Percentiles rank a stretch among this genome's conserved stretches.
phyloP scores from a whole-genome alignment of 1,140 invertebrate species.

The Leptinotarsa lineolata region DNA sequence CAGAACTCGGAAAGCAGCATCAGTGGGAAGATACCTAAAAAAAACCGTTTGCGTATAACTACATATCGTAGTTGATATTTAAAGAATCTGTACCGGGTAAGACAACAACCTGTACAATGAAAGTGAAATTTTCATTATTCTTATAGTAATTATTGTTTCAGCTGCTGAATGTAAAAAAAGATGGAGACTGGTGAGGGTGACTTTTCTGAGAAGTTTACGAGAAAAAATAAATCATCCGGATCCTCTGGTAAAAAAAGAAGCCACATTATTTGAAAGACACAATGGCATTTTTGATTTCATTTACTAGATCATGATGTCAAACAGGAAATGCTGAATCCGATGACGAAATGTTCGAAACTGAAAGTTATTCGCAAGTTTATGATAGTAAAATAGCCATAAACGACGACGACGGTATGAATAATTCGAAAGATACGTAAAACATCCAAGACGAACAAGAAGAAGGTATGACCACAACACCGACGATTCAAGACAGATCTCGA shows the following conservation, averaged over 20 bases:
- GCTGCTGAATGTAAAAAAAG: neutral
- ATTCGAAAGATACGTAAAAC: conserved; percentile 8
- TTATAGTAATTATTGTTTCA: too few species aligned
- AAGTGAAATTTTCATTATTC: too few species aligned
- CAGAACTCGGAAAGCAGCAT: conserved; percentile 17
- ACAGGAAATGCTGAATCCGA: neutral
- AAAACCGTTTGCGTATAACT: neutral
- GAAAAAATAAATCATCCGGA: conserved; percentile 13
- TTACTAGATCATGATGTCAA: conserved; percentile 9
- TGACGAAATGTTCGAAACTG: conserved; percentile 11
- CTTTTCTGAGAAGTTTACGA: conserved; percentile 9
- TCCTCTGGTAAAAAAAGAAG: conserved; percentile 14
- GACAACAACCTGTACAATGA: too few species aligned
- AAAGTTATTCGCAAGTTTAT: too few species aligned
- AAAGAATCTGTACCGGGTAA: neutral
- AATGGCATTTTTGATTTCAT: conserved; percentile 14
- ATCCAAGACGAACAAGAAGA: conserved; percentile 6
- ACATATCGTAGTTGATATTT: neutral
- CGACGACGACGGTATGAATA: neutral
- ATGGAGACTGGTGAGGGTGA: conserved; percentile 12
- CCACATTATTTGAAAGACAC: conserved; percentile 6
- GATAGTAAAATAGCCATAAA: conserved; percentile 1
- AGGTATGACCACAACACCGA: conserved; percentile 9
- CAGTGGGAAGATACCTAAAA: conserved; percentile 18
- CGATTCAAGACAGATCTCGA: conserved; percentile 2